Evolutionary conservation across 2,113 vertebrate genomes (phyloP).

Genomic region (Dicerorhinus sumatrensis): DNA sequence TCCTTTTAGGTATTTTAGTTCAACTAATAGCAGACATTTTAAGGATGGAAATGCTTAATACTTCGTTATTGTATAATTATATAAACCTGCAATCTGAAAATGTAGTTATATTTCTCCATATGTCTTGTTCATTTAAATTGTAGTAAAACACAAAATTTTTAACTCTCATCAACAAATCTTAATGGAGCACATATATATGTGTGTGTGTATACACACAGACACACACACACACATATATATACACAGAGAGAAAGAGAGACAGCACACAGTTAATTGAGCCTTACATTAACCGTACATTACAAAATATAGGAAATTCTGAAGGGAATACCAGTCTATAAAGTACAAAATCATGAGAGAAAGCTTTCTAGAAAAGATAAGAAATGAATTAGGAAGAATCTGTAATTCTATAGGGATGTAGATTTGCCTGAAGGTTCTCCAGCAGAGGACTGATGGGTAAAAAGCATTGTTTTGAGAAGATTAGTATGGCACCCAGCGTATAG

Average conservation of each 20-base stretch:
- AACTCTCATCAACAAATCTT: background rate
- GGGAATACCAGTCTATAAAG: background rate
- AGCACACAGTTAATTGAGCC: background rate
- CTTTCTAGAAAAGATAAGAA: background rate
- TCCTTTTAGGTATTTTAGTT: conserved; percentile 28
- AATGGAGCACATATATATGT: background rate
- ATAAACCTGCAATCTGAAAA: conserved; percentile 9
- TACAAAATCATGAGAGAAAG: background rate
- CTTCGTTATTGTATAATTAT: background rate
- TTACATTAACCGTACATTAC: background rate
- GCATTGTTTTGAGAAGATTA: background rate
- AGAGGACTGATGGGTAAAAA: background rate
- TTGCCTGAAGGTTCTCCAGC: background rate
- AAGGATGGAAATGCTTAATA: background rate
- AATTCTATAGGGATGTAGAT: background rate
- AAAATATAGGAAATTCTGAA: conserved; percentile 2
- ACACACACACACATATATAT: background rate
- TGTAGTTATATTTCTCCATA: conserved; percentile 26
- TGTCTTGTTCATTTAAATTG: conserved; percentile 26
- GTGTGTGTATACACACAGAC: background rate
- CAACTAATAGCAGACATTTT: conserved; percentile 7
- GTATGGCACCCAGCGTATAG: background rate
- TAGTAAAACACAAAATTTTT: background rate
- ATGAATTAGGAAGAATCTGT: background rate
- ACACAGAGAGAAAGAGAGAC: background rate